Evolutionary conservation across 2,113 vertebrate genomes (phyloP), one percentile per base, ranked within the genome.

Genomic region (Prunella fulvescens): DNA sequence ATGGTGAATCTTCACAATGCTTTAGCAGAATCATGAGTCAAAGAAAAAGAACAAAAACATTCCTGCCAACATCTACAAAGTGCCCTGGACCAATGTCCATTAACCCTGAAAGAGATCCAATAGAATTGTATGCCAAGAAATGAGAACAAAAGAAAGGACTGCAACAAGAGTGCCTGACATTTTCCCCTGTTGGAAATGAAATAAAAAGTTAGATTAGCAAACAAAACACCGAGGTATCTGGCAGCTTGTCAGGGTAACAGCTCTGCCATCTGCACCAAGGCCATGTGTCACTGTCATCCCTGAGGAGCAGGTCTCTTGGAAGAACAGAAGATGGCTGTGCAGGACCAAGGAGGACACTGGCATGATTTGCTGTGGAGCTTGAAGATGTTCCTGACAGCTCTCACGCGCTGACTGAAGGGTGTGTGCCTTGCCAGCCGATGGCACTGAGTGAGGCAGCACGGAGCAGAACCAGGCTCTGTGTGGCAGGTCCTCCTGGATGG

Each of bases 121-220:
- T 40, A 51, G 35, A 86, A 80, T 19, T 19, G 13, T 73, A 74
- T 80, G 90, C 95, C 94, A 97, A 88, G 90, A 92, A 93, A 83
- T 0, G 4, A 93, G 82, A 90, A 94, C 90, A 92, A 94, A 94
- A 92, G 81, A 65, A 82, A 83, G 45, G 70, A 71, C 64, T 64
- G 56, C 53, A 81, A 64, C 26, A 60, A 84, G 79, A 81, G 31
- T n/a, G n/a, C 67, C 67, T 0, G 10, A 86, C 51, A 48, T 83
- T 95, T 93, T 78, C 20, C 76, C 64, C 82, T 81, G 60, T 26
- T 96, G 93, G 87, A 94, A 92, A 89, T 7, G 11, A 86, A 93
- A 66, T 82, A 83, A 77, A 96, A 94, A 88, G 92, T 95, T 95
- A 96, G 93, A 92, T 96, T 92, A 93, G 85, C 79, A 86, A 86